Percentiles rank a stretch among this genome's conserved stretches.
These are phyloP conservation scores for Pyrocephalus nanus DNA, from an alignment of 2,797 vertebrate species.

Conservation along the genomic window DNA sequence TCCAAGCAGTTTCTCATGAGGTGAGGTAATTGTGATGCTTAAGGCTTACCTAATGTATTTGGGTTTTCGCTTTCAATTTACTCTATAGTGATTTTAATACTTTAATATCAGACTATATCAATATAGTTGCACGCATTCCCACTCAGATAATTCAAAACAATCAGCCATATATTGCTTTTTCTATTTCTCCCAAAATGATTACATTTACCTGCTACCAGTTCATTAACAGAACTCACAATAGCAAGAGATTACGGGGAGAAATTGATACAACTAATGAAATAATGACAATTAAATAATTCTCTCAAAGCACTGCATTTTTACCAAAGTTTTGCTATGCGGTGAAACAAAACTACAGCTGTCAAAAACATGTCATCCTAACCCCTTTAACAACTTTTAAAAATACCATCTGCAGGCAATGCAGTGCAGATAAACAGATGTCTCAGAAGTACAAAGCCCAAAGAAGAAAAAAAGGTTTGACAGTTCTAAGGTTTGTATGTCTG, in stretches of 20 bases:
- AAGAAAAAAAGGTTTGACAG: slow-evolving; percentile 66
- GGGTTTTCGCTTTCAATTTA: slow-evolving; percentile 68
- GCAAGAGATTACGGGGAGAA: background rate
- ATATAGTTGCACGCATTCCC: slow-evolving; percentile 40
- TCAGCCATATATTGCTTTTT: slow-evolving; percentile 40
- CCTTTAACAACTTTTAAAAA: slow-evolving; percentile 57
- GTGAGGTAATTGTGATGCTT: slow-evolving; percentile 63
- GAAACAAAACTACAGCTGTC: slow-evolving; percentile 64
- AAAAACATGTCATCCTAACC: slow-evolving; percentile 65
- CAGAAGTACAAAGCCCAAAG: slow-evolving; percentile 61
- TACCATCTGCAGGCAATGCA: slow-evolving; percentile 70
- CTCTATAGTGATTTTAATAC: slow-evolving; percentile 43
- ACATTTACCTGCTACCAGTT: background rate
- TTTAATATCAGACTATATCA: slow-evolving; percentile 57
- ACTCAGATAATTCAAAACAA: slow-evolving; percentile 60
- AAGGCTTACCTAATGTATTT: slow-evolving; percentile 42
- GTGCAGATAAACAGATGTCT: slow-evolving; percentile 71
- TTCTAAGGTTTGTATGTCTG: slow-evolving; percentile 65
- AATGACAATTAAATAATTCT: slow-evolving; percentile 30
- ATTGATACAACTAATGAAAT: slow-evolving; percentile 37
- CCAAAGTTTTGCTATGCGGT: slow-evolving; percentile 55
- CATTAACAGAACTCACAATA: slow-evolving; percentile 21
- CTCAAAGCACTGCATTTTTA: slow-evolving; percentile 47
- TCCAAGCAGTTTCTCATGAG: slow-evolving; percentile 58
- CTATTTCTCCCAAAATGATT: slow-evolving; percentile 26